Evolutionary conservation across 2,113 vertebrate species (phyloP).

Genomic region (Cyphomyrus discorhynchus): DNA sequence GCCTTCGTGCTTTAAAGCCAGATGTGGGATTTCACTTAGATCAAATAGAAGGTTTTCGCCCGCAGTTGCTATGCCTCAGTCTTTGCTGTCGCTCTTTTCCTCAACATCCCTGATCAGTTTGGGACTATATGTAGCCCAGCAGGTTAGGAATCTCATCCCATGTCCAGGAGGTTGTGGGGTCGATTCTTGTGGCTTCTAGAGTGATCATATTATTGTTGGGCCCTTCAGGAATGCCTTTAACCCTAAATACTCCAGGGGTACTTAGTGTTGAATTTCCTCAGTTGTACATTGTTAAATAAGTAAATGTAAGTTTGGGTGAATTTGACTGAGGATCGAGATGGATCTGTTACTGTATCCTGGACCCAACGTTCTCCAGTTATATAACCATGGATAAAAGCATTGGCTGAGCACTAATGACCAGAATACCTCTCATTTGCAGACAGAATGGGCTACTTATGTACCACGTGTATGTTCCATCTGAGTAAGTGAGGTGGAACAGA

Average conservation of each 20-base stretch:
- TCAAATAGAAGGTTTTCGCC: background rate
- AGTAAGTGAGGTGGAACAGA: background rate
- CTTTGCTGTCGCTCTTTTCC: background rate
- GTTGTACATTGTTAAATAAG: background rate
- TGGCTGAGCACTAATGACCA: background rate
- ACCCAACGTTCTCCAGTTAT: background rate
- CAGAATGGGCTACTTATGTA: background rate
- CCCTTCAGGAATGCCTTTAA: background rate
- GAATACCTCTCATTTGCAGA: background rate
- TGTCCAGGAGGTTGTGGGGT: background rate
- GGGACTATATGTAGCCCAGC: background rate
- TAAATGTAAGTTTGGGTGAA: background rate
- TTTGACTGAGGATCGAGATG: background rate
- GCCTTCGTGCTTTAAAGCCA: background rate
- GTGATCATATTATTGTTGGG: background rate
- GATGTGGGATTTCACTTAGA: background rate
- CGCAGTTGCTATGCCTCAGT: background rate
- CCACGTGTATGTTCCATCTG: background rate
- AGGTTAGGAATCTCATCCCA: background rate
- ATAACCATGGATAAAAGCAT: background rate
- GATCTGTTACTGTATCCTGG: background rate
- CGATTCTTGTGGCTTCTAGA: background rate
- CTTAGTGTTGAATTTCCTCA: background rate
- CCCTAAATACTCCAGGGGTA: background rate
- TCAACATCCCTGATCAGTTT: background rate